A percentile compares a stretch with the other conserved stretches of the same genome.
Evolutionary conservation across 2,888 invertebrate genomes (phyloP).

Genomic region (Abrostola tripartita): DNA sequence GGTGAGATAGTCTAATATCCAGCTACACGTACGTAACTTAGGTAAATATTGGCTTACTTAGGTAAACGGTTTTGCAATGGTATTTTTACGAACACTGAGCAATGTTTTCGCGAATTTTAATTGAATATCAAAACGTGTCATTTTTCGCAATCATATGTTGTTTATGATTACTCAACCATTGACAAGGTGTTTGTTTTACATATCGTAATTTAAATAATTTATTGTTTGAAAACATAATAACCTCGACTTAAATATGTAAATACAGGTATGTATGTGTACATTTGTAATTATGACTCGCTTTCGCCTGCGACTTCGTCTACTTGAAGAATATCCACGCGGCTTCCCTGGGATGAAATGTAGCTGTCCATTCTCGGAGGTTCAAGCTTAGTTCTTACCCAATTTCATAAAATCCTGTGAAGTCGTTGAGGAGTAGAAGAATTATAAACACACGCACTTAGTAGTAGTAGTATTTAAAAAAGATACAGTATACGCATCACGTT

Average conservation of each 20-base stretch:
- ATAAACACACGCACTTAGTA: too few species aligned
- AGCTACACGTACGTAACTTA: too few species aligned
- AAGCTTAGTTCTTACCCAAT: too few species aligned
- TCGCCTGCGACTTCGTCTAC: too few species aligned
- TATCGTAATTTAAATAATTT: conserved; percentile 48
- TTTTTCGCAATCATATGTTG: conserved; percentile 14
- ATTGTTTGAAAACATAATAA: conserved; percentile 49
- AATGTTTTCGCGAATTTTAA: conserved; percentile 13
- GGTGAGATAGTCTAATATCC: too few species aligned
- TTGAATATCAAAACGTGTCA: conserved; percentile 13
- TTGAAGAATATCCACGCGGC: background rate
- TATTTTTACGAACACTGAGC: conserved; percentile 1
- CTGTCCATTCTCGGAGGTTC: too few species aligned
- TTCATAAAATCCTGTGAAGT: too few species aligned
- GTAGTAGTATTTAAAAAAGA: too few species aligned
- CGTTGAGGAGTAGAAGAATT: too few species aligned
- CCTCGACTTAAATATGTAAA: conserved; percentile 17
- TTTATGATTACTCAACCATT: conserved; percentile 20
- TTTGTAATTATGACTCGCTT: background rate
- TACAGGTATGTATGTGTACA: conserved; percentile 30
- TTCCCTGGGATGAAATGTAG: background rate
- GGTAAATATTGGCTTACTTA: too few species aligned
- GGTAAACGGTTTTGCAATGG: too few species aligned
- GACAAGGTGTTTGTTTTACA: conserved; percentile 42
- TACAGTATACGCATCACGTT: too few species aligned